Evolutionary conservation across 1,140 invertebrate species (phyloP).

Genomic region (Augochlora pura): DNA sequence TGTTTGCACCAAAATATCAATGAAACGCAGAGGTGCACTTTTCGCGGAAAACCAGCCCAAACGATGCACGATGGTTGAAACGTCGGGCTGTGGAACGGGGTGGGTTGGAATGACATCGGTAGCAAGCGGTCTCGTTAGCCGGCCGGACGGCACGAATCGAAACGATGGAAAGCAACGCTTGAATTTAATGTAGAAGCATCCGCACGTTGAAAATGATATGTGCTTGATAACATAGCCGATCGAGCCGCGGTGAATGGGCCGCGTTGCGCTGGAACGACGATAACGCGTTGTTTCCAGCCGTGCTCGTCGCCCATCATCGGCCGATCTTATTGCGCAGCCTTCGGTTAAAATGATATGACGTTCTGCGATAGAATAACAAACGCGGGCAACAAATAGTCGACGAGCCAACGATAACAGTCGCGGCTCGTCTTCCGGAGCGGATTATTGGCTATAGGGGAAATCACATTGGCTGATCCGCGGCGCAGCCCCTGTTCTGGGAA

Average conservation of each 20-base stretch:
- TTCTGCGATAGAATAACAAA: conserved; percentile 57
- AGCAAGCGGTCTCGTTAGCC: neutral
- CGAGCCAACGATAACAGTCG: conserved; percentile 45
- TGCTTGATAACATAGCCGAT: conserved; percentile 30
- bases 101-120: neutral
- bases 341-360: conserved; percentile 51
- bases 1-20: too few species aligned
- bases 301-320: neutral
- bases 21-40: too few species aligned
- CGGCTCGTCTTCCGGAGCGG: neutral
- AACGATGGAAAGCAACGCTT: neutral
- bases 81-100: neutral
- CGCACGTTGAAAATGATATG: conserved; percentile 56
- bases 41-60: too few species aligned
- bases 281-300: conserved; percentile 15
- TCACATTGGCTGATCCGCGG: conserved; percentile 12
- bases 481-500: neutral
- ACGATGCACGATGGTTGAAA: too few species aligned
- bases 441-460: conserved; percentile 33
- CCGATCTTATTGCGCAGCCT: conserved; percentile 22
- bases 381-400: conserved; percentile 45
- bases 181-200: conserved; percentile 22
- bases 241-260: conserved; percentile 15
- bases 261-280: conserved; percentile 3
- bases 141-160: neutral